Base-by-base conservation (phyloP, 2,113 vertebrate genomes). In the Sinocyclocheilus maitianheensis region DNA sequence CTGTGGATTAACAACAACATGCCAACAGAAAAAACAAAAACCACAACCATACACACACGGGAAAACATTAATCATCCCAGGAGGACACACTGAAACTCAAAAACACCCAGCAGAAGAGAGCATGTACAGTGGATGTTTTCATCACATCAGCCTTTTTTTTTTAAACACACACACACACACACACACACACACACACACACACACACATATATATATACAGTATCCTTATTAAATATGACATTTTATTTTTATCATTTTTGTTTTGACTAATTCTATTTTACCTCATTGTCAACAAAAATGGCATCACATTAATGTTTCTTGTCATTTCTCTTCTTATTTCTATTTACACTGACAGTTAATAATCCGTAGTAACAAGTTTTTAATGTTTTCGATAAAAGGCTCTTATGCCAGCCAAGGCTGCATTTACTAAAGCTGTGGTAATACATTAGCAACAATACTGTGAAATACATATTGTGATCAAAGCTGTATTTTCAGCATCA, bases 1-100 rank as follows among this genome's bases (percentile, higher is more conserved):
- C 81, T 78, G 72, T 84, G 87, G 91, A 93, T 94, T 91, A 92
- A 89, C 85, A 92, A 89, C 85, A 75, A 86, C 86, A 86, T 88
- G 83, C 58, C 53, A 60, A 84, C 26, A 75, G 40, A 65, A 76
- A 76, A 37, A 34, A 34, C 30, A 3, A 34, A 34, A 34, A 34
- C 2, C 30, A 75, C 22, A 55, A 79, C 40, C 40, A 7, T 7
- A 40, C 40, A 40, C 40, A 40, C 5, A 5, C 40, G 8, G 0
- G 40, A 48, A 18, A 24, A 67, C 40, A 40, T 40, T 55, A 51
- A 1, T 51, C 12, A 9, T 71, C 60, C 72, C 11, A 2, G 26
- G 40, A 51, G 65, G 20, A 48, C 20, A 53, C n/a, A n/a, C 16
- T 46, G 3, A 69, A 40, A 74, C 58, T 24, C 75, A 30, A 76